Percentiles rank a stretch among this genome's conserved stretches.
These are phyloP conservation scores for Leptobrachium ailaonicum DNA, from an alignment of 2,113 vertebrate genomes.

Conservation along the genomic window DNA sequence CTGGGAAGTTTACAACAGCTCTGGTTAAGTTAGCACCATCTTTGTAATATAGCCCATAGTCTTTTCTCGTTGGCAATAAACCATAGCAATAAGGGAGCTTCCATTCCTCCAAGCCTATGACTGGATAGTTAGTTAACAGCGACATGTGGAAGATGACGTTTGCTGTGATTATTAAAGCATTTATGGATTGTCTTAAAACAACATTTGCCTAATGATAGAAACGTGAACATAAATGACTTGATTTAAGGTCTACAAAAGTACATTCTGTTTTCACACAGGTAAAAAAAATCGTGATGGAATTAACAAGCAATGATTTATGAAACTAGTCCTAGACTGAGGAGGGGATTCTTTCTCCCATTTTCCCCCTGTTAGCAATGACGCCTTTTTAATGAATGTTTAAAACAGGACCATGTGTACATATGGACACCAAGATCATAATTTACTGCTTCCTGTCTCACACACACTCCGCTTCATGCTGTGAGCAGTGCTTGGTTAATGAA, in stretches of 20 bases:
- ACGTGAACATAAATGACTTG: neutral
- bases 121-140: neutral
- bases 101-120: neutral
- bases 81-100: neutral
- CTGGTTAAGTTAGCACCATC: too few relatives aligned
- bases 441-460: conserved; percentile 48
- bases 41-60: neutral
- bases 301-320: conserved; percentile 39
- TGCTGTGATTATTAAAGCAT: neutral
- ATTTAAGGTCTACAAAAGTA: neutral
- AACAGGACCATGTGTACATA: conserved; percentile 48
- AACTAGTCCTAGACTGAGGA: conserved; percentile 17
- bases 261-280: conserved; percentile 10
- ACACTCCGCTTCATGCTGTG: conserved; percentile 49
- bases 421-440: conserved; percentile 38
- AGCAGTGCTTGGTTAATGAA: conserved; percentile 44
- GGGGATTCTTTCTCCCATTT: conserved; percentile 27
- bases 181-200: neutral
- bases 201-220: neutral
- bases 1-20: too few relatives aligned
- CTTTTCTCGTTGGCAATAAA: neutral
- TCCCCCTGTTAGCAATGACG: conserved; percentile 4
- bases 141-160: neutral
- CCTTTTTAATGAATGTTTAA: conserved; percentile 45
- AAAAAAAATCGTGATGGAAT: neutral